phyloP scores from a whole-genome alignment of 2,113 vertebrate genomes.

The Stercorarius parasiticus region DNA sequence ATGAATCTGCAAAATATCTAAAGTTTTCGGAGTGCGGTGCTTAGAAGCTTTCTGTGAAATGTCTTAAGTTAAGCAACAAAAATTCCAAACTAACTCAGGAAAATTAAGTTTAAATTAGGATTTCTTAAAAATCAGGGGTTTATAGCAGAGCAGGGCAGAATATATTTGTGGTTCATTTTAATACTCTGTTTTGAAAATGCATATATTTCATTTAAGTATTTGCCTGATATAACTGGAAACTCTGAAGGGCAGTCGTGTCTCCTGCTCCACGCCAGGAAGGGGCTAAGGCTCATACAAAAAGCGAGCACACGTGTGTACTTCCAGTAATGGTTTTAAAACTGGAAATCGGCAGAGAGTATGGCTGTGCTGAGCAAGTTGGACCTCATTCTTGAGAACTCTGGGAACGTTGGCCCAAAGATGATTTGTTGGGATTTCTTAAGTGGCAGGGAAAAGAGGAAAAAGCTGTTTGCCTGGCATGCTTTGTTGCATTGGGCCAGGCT shows the following conservation, averaged over 20 bases:
- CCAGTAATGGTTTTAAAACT: not conserved
- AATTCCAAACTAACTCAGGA: not conserved
- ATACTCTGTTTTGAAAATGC: not conserved
- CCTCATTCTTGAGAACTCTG: not conserved
- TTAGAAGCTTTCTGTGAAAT: not conserved
- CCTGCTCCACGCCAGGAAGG: not conserved
- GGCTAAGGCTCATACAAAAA: not conserved
- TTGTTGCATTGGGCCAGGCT: not conserved
- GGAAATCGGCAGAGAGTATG: not conserved
- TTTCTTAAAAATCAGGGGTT: not conserved
- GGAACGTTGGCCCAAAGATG: not conserved
- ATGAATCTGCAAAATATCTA: not conserved
- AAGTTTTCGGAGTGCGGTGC: not conserved
- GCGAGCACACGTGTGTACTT: rapidly evolving
- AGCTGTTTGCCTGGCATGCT: not conserved
- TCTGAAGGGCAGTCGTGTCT: rapidly evolving
- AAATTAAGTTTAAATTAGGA: not conserved
- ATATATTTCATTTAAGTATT: not conserved
- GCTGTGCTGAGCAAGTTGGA: not conserved
- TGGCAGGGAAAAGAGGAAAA: not conserved
- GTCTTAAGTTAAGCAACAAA: not conserved
- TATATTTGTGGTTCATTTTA: not conserved
- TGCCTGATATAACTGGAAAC: not conserved
- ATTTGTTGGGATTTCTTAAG: not conserved
- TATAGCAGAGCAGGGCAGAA: not conserved